Percentiles rank a stretch among this genome's conserved stretches.
These are phyloP conservation scores for Drosophila leontia DNA, from an alignment of 1,140 invertebrate genomes.

Conservation along the genomic window DNA sequence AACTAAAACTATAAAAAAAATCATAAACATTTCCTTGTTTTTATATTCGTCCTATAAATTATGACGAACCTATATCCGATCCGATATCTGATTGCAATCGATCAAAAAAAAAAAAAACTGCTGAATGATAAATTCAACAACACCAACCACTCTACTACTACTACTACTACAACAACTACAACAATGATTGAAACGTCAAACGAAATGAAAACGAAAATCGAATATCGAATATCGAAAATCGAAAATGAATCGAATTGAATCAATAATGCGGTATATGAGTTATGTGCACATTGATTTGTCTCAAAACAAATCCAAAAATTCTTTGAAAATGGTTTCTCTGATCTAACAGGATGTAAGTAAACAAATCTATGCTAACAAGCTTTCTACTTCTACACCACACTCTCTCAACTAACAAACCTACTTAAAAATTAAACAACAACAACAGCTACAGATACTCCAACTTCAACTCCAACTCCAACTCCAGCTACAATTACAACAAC, in stretches of 20 bases:
- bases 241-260: slow-evolving; percentile 31
- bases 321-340: slow-evolving; percentile 67
- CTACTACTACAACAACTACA: slow-evolving; percentile 49
- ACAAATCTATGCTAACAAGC: slow-evolving; percentile 54
- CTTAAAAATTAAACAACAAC: slow-evolving; percentile 8
- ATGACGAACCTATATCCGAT: slow-evolving; percentile 41
- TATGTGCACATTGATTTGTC: slow-evolving; percentile 63
- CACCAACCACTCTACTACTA: slow-evolving; percentile 37
- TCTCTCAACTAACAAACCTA: slow-evolving; percentile 31
- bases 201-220: slow-evolving; percentile 15
- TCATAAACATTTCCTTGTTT: slow-evolving; percentile 35
- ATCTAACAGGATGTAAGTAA: slow-evolving; percentile 78
- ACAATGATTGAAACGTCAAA: slow-evolving; percentile 52
- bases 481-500: slow-evolving; percentile 15
- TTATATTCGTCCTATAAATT: slow-evolving; percentile 36
- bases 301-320: slow-evolving; percentile 65
- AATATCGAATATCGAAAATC: slow-evolving; percentile 7
- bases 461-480: slow-evolving; percentile 19
- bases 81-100: slow-evolving; percentile 48
- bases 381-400: slow-evolving; percentile 35
- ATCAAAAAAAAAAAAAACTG: slow-evolving; percentile 28
- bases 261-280: slow-evolving; percentile 59
- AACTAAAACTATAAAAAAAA: slow-evolving; percentile 19
- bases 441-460: slow-evolving; percentile 8
- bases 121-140: slow-evolving; percentile 49